These are phyloP conservation scores for Patagioenas fasciata DNA, from an alignment of 2,113 vertebrate genomes.

Conservation along the genomic window DNA sequence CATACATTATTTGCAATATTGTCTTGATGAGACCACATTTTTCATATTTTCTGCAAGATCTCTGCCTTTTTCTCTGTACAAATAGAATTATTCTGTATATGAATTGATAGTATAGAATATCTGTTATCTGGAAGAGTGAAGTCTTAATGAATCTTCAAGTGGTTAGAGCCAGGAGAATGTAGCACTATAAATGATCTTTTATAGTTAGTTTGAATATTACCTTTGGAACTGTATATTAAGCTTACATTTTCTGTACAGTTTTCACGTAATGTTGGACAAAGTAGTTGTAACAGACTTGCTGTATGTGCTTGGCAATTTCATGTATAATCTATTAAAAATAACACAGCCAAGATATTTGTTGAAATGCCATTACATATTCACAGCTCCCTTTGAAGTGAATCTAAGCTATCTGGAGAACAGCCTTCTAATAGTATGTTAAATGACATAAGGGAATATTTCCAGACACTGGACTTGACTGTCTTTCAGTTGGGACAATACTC, in stretches of 20 bases:
- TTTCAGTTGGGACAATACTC: neutral
- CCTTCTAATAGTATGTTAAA: neutral
- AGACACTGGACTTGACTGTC: fast-evolving
- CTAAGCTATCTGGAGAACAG: neutral
- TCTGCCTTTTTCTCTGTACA: neutral
- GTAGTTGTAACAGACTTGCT: neutral
- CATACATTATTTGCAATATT: neutral
- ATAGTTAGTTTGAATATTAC: neutral
- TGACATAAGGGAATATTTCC: neutral
- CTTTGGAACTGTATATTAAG: neutral
- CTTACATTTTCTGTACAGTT: neutral
- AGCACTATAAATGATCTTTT: neutral
- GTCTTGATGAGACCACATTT: neutral
- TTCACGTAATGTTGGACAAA: neutral
- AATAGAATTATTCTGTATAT: neutral
- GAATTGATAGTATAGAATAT: neutral
- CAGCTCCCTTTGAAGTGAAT: neutral
- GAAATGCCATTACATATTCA: neutral
- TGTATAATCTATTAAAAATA: neutral
- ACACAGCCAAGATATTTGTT: neutral
- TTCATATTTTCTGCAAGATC: neutral
- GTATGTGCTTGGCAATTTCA: neutral
- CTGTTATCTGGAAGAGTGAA: neutral
- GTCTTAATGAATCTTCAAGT: neutral
- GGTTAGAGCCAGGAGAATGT: neutral